phyloP scores from a whole-genome alignment of 2,888 invertebrate species.

The Crocallis elinguaria region DNA sequence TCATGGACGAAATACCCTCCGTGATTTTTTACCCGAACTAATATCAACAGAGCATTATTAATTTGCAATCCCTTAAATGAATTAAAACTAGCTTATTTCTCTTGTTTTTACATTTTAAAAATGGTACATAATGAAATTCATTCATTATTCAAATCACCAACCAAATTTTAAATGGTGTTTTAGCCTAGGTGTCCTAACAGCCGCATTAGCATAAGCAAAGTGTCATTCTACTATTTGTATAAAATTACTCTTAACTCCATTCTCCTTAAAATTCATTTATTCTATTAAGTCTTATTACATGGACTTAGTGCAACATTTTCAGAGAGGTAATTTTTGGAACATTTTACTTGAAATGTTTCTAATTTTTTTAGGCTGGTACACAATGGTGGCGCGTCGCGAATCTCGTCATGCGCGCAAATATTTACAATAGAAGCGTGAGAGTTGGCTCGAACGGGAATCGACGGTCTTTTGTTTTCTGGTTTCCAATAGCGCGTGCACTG shows the following conservation, averaged over 20 bases:
- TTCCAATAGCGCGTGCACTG: not conserved
- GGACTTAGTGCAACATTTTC: not conserved
- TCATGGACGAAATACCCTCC: too few species aligned
- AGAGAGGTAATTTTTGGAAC: not conserved
- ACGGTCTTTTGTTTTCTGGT: not conserved
- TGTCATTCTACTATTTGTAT: constrained; percentile 37
- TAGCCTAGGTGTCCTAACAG: constrained; percentile 38
- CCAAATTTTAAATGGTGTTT: constrained; percentile 35
- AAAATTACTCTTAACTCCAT: constrained; percentile 36
- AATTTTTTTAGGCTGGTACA: not conserved
- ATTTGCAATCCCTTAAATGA: too few species aligned
- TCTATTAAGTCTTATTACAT: constrained; percentile 31
- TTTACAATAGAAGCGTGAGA: not conserved
- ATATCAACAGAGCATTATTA: too few species aligned
- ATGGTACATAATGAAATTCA: constrained; percentile 22
- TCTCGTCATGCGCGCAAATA: not conserved
- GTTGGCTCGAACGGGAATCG: not conserved
- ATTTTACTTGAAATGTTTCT: not conserved
- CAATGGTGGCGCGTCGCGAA: not conserved
- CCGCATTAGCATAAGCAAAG: constrained; percentile 39
- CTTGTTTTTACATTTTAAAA: not conserved
- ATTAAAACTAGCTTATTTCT: not conserved
- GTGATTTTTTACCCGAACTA: too few species aligned
- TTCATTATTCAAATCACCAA: constrained; percentile 41
- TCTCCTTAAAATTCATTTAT: constrained; percentile 39